phyloP scores from a whole-genome alignment of 2,888 invertebrate genomes.

The Andrena chrysosceles region DNA sequence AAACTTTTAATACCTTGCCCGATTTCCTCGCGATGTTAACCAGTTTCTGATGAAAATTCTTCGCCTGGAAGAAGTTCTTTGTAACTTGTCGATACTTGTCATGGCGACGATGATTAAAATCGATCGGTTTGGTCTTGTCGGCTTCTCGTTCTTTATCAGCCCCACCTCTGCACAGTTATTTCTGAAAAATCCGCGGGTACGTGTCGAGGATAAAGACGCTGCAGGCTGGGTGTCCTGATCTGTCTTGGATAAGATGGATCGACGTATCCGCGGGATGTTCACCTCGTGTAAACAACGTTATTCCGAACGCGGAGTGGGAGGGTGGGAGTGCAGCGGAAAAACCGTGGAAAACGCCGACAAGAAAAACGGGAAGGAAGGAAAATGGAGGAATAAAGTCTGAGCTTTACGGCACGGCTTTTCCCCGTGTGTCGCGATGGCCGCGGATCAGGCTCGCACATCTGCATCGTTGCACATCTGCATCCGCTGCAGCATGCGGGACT shows the following conservation, averaged over 20 bases:
- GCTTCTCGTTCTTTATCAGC: neutral
- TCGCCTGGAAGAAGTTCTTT: neutral
- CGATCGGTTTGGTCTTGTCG: no score
- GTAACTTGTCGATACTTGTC: neutral
- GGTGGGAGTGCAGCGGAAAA: neutral
- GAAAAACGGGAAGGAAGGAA: conserved; percentile 23
- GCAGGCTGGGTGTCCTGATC: conserved; percentile 43
- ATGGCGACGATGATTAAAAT: conserved; percentile 3
- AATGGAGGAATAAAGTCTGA: conserved; percentile 64
- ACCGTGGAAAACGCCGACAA: neutral
- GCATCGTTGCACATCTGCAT: conserved; percentile 60
- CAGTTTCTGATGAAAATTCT: conserved; percentile 5
- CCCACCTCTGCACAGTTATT: neutral
- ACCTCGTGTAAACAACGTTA: conserved; percentile 48
- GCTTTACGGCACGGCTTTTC: conserved; percentile 56
- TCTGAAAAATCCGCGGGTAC: neutral
- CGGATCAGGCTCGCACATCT: conserved; percentile 49
- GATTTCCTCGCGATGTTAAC: neutral
- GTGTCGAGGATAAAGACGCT: conserved; percentile 2
- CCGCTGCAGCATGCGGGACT: conserved; percentile 40
- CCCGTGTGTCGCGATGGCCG: conserved; percentile 39
- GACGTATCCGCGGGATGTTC: conserved; percentile 32
- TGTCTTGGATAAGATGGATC: conserved; percentile 43
- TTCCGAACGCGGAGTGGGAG: conserved; percentile 5
- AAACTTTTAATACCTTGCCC: neutral